Base-by-base conservation (phyloP, 2,113 vertebrate species). In the Amblyornis subalaris region DNA sequence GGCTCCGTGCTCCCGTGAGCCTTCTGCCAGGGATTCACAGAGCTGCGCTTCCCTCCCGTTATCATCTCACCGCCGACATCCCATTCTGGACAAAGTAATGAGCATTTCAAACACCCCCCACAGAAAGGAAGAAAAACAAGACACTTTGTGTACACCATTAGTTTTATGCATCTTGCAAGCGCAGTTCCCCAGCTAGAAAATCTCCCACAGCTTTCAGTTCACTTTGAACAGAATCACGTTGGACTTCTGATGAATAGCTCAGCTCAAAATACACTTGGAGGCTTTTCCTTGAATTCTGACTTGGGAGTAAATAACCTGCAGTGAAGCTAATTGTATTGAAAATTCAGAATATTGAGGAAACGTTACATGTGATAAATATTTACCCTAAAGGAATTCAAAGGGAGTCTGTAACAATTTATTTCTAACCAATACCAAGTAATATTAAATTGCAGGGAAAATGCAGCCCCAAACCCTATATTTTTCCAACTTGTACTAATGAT, bases 271-370 rank as follows among this genome's bases (percentile, higher is more conserved):
- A 69, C 75, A 95, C 93, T 96, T 75, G 92, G 82, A 89, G 90
- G 89, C 94, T 96, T 95, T 96, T 91, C 79, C 84, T 94, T 95
- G 88, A 92, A 94, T 96, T 96, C 95, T 94, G 95, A 96, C 90
- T 96, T 87, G 92, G 90, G 85, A 96, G 95, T 96, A 96, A 97
- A 96, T 91, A 96, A 97, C 94, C 95, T 95, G 95, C 89, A 92
- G 93, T 86, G 96, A 95, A 92, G 93, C 93, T 97, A 97, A 97
- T 96, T 96, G 95, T 96, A 96, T 83, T 95, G 95, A 96, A 96
- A 97, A 96, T 91, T 67, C 92, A 88, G 84, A 95, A 88, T 94
- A 96, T 96, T 94, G 96, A 96, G 90, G 94, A 97, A 97, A 96
- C 3, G 94, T 97, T 97, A 94, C 69, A 65, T 89, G 87, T 96